Percentiles rank a stretch among this genome's conserved stretches.
These are phyloP conservation scores for Pardalotus punctatus DNA, from an alignment of 2,113 vertebrate genomes.

Conservation along the genomic window DNA sequence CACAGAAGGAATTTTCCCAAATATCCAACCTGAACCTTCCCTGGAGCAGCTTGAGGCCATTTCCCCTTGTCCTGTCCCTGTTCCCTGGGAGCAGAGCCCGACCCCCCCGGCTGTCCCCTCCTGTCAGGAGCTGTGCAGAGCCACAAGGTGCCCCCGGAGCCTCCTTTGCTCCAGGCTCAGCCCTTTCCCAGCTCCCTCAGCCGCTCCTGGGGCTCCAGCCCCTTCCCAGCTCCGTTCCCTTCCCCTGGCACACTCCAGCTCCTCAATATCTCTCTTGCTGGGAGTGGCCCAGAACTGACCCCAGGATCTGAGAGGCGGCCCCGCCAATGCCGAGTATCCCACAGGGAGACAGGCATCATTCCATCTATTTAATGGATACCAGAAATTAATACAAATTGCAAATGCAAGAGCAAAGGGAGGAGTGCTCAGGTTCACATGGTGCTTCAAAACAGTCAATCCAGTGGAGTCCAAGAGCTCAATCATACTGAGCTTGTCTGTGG, in stretches of 20 bases:
- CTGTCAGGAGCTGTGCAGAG: background rate
- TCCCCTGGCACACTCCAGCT: rapidly evolving
- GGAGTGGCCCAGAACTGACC: background rate
- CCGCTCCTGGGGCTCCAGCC: background rate
- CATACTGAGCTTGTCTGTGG: background rate
- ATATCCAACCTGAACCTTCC: background rate
- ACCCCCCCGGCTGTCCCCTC: background rate
- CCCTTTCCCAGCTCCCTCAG: background rate
- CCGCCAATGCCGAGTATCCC: background rate
- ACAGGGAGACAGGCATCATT: background rate
- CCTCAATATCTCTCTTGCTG: rapidly evolving
- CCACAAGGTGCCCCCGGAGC: background rate
- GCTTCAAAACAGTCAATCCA: background rate
- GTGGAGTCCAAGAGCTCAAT: background rate
- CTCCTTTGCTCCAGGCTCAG: background rate
- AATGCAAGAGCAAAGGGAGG: background rate
- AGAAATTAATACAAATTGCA: background rate
- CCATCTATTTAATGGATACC: background rate
- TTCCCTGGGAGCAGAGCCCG: background rate
- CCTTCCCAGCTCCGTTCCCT: background rate
- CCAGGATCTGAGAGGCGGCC: background rate
- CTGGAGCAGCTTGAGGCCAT: background rate
- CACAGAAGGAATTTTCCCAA: background rate
- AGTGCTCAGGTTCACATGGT: background rate
- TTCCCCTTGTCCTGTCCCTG: background rate